Conservation (phyloP, 2,797 vertebrate genomes). For the Garrulus glandarius region DNA sequence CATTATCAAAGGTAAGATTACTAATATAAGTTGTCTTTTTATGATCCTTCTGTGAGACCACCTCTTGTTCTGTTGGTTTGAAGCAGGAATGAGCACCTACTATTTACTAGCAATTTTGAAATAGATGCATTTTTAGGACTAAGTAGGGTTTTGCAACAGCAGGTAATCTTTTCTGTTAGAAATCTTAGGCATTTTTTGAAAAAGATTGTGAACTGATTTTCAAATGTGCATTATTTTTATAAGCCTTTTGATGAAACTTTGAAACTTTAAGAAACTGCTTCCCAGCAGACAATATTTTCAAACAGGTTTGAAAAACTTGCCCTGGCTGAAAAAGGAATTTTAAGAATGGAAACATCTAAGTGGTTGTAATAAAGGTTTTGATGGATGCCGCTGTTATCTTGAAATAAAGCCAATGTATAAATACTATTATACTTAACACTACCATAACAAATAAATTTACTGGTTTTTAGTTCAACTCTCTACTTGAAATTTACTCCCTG, state of each 20-base stretch:
- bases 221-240: neutral
- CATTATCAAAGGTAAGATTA: neutral
- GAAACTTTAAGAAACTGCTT: neutral
- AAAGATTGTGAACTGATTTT: neutral
- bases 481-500: neutral
- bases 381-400: neutral
- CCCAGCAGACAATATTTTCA: neutral
- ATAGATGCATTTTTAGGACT: neutral
- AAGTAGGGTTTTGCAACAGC: neutral
- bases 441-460: neutral
- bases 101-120: neutral
- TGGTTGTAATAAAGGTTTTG: neutral
- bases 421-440: neutral
- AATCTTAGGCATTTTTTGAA: neutral
- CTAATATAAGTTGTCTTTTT: neutral
- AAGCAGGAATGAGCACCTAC: neutral
- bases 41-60: neutral
- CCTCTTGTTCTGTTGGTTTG: neutral
- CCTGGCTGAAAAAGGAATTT: neutral
- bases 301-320: neutral
- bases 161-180: neutral
- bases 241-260: neutral
- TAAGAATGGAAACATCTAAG: neutral
- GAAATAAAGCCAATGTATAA: neutral
- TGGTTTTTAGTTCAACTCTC: neutral